Conservation (phyloP, 2,888 invertebrate genomes). For the Heliconius ismenius region DNA sequence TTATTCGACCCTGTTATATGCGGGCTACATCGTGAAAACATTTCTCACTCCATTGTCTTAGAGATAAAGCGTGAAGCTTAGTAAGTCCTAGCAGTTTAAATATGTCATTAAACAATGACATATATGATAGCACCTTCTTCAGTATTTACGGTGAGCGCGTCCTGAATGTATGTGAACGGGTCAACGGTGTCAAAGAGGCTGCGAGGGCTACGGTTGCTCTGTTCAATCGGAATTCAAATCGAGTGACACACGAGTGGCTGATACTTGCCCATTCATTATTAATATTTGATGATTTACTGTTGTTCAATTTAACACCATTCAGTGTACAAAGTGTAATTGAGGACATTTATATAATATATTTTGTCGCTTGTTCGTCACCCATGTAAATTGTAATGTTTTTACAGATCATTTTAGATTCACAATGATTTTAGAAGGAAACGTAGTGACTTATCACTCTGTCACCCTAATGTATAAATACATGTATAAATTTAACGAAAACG, state of each 20-base stretch:
- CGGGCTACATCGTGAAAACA: too few species aligned
- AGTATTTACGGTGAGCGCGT: not conserved
- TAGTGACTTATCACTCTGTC: too few species aligned
- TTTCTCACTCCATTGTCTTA: too few species aligned
- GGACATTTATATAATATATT: too few species aligned
- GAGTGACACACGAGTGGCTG: not conserved
- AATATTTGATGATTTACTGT: not conserved
- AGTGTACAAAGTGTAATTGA: not conserved
- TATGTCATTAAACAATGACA: not conserved
- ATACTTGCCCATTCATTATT: not conserved
- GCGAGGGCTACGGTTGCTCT: not conserved
- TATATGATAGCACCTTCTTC: not conserved
- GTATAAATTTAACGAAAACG: not conserved
- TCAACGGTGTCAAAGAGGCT: slow-evolving; percentile 5
- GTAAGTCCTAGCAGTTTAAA: too few species aligned
- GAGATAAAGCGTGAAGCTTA: too few species aligned
- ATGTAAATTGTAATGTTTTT: too few species aligned
- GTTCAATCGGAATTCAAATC: not conserved
- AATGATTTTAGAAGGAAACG: too few species aligned
- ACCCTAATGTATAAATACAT: too few species aligned
- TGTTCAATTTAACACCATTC: not conserved
- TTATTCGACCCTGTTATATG: too few species aligned
- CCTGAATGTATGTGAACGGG: not conserved
- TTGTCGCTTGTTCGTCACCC: too few species aligned
- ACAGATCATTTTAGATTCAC: too few species aligned